These are phyloP conservation scores for Drosophila dives DNA, from an alignment of 2,888 invertebrate genomes.

Conservation along the genomic window DNA sequence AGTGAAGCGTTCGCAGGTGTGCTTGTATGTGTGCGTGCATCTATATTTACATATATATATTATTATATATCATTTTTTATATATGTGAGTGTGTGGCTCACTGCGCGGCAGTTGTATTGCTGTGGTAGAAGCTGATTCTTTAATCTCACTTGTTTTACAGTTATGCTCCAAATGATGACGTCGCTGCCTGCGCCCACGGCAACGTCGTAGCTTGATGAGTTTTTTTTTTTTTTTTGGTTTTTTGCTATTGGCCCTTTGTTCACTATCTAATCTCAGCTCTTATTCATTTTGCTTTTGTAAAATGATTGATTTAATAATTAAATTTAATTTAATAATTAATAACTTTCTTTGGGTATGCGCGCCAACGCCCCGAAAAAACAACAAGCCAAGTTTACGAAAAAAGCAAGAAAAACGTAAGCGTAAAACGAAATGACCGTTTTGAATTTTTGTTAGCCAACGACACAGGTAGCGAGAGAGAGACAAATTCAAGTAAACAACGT, in stretches of 20 bases:
- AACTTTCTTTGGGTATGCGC: conserved; percentile 57
- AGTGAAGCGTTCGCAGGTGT: conserved; percentile 76
- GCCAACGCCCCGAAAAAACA: conserved; percentile 74
- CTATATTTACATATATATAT: not conserved
- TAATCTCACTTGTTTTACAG: conserved; percentile 76
- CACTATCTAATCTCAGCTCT: conserved; percentile 61
- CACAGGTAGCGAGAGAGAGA: conserved; percentile 47
- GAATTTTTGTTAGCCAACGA: conserved; percentile 54
- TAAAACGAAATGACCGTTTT: conserved; percentile 76
- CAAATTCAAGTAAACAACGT: conserved; percentile 53
- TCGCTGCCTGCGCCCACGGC: conserved; percentile 40
- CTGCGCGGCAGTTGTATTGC: conserved; percentile 33
- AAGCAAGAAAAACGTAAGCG: conserved; percentile 67
- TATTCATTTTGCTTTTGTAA: conserved; percentile 22
- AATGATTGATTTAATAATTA: conserved; percentile 24
- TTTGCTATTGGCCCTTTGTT: conserved; percentile 38
- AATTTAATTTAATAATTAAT: too few species aligned
- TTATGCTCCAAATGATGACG: conserved; percentile 74
- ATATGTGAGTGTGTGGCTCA: conserved; percentile 52
- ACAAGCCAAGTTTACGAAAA: conserved; percentile 43
- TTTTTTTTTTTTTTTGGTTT: conserved; percentile 10
- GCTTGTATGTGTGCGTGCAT: conserved; percentile 18
- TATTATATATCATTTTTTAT: conserved; percentile 3
- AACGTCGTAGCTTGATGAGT: conserved; percentile 58
- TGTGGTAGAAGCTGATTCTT: conserved; percentile 33